These are phyloP conservation scores for Eupeodes luniger DNA, from an alignment of 2,888 invertebrate species.

Conservation along the genomic window DNA sequence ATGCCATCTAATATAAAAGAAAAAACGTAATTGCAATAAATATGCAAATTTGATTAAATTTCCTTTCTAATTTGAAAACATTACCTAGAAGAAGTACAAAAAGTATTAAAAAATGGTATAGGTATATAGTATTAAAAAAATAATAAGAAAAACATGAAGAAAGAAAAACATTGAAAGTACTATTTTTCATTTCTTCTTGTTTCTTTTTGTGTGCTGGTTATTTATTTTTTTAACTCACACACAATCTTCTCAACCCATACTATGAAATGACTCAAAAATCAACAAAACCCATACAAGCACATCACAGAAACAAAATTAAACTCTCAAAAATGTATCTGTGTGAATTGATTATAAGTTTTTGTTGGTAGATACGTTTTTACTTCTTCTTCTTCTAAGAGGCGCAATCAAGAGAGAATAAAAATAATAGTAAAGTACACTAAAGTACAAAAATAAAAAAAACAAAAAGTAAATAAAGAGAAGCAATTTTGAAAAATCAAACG, in stretches of 20 bases:
- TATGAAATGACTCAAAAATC: constrained; percentile 4
- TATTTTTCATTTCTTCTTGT: constrained; percentile 25
- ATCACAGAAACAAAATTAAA: background rate
- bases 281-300: constrained; percentile 28
- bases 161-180: constrained; percentile 46
- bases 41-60: constrained; percentile 71
- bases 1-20: background rate
- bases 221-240: constrained; percentile 15
- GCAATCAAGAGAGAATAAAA: constrained; percentile 55
- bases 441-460: constrained; percentile 24
- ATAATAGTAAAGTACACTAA: constrained; percentile 46
- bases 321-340: constrained; percentile 37
- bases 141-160: constrained; percentile 29
- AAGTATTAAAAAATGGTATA: constrained; percentile 63
- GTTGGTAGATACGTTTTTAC: background rate
- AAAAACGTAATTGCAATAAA: constrained; percentile 51
- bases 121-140: constrained; percentile 37
- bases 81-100: constrained; percentile 47
- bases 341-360: constrained; percentile 37
- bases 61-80: constrained; percentile 67
- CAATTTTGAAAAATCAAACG: constrained; percentile 46
- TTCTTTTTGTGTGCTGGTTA: background rate
- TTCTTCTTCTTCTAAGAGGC: constrained; percentile 47
- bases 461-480: constrained; percentile 65
- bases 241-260: constrained; percentile 25